These are phyloP conservation scores for Athrips mouffetella DNA, from an alignment of 2,888 invertebrate species.

Conservation along the genomic window DNA sequence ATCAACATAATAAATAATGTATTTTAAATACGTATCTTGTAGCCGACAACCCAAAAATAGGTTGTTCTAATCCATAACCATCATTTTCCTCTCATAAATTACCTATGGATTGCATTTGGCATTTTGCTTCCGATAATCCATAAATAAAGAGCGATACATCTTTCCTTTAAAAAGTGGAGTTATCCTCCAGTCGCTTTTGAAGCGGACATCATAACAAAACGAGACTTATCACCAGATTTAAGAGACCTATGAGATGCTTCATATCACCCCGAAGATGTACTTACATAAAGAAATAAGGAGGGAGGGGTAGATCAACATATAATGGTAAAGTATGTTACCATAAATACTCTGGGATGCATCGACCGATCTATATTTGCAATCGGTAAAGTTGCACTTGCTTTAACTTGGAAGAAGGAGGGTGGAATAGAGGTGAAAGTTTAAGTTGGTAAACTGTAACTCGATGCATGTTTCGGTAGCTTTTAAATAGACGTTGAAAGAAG, in stretches of 20 bases:
- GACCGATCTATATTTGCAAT: conserved; percentile 34
- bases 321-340: conserved; percentile 45
- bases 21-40: no score
- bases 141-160: conserved; percentile 58
- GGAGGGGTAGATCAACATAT: conserved; percentile 35
- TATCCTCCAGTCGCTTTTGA: conserved; percentile 48
- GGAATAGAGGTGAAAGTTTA: not conserved
- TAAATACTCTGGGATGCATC: conserved; percentile 56
- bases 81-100: conserved; percentile 60
- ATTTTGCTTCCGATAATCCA: conserved; percentile 59
- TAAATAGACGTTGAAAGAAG: conserved; percentile 77
- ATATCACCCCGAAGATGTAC: conserved; percentile 8
- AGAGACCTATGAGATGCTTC: conserved; percentile 27
- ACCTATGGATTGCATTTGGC: conserved; percentile 60
- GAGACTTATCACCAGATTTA: conserved; percentile 32
- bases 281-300: conserved; percentile 16
- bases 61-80: conserved; percentile 33
- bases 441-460: conserved; percentile 5
- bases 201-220: conserved; percentile 59
- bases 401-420: not conserved
- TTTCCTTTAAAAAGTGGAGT: conserved; percentile 66
- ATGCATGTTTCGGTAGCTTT: conserved; percentile 52
- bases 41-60: conserved; percentile 20
- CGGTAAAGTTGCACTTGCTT: conserved; percentile 26
- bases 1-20: no score